A percentile compares a stretch with the other conserved stretches of the same genome.
phyloP scores from a whole-genome alignment of 2,797 vertebrate genomes.

The Diceros bicornis region DNA sequence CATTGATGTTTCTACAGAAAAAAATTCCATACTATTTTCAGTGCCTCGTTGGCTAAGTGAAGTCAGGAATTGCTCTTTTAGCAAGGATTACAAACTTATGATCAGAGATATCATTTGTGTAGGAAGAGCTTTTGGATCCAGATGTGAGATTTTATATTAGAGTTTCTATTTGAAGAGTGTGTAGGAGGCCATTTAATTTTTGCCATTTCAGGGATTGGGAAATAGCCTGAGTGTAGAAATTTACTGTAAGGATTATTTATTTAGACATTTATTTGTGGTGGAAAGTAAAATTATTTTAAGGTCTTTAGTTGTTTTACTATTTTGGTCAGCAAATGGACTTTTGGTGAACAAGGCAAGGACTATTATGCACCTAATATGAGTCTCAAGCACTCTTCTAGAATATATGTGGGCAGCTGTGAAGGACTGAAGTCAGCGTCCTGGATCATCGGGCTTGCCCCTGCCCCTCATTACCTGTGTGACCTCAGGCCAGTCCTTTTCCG shows the following conservation, averaged over 20 bases:
- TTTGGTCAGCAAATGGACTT: constrained; percentile 31
- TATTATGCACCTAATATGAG: background rate
- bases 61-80: constrained; percentile 1
- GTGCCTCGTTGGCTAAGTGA: background rate
- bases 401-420: background rate
- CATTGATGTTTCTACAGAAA: constrained; percentile 24
- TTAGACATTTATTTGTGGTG: constrained; percentile 51
- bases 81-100: background rate
- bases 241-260: constrained; percentile 63
- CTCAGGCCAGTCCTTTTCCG: background rate
- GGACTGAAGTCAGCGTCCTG: background rate
- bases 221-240: background rate
- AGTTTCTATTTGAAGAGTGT: constrained; percentile 47
- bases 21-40: background rate
- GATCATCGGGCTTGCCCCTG: background rate
- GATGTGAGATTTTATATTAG: constrained; percentile 55
- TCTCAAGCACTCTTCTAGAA: background rate
- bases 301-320: constrained; percentile 40
- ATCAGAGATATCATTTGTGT: background rate
- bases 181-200: background rate
- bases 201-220: background rate
- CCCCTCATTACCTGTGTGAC: background rate
- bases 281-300: constrained; percentile 41
- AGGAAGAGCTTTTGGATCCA: constrained; percentile 28
- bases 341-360: background rate